These are phyloP conservation scores for Platycheirus albimanus DNA, from an alignment of 2,888 invertebrate species.

Conservation along the genomic window DNA sequence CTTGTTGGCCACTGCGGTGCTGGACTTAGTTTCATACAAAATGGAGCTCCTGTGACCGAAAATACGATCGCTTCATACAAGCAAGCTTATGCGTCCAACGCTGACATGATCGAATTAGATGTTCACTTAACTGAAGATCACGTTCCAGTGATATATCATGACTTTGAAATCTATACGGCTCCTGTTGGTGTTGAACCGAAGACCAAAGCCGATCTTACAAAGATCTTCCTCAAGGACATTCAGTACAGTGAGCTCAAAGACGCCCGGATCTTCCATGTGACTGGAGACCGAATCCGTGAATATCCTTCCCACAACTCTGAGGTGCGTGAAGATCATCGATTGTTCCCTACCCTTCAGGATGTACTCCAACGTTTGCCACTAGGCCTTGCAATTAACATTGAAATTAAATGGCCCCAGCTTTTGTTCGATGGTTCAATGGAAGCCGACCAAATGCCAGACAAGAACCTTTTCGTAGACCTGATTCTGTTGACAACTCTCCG, in stretches of 20 bases:
- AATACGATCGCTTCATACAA: conserved; percentile 97
- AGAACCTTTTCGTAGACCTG: conserved; percentile 95
- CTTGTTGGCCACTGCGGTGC: conserved; percentile 98
- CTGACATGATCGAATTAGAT: conserved; percentile 99
- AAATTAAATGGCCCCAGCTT: conserved; percentile 98
- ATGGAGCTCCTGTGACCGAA: conserved; percentile 89
- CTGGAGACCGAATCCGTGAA: conserved; percentile 87
- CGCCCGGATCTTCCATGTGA: conserved; percentile 92
- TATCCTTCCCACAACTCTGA: conserved; percentile 89
- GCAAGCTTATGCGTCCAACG: conserved; percentile 94
- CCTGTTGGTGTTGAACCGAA: conserved; percentile 85
- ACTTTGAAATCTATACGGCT: conserved; percentile 91
- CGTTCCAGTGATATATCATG: conserved; percentile 98
- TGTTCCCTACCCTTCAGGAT: conserved; percentile 95
- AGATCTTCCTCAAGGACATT: conserved; percentile 96
- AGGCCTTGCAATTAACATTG: conserved; percentile 97
- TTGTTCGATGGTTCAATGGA: conserved; percentile 92
- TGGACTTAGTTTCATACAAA: conserved; percentile 91
- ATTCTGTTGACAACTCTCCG: conserved; percentile 92
- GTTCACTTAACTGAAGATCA: conserved; percentile 98
- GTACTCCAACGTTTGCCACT: conserved; percentile 90
- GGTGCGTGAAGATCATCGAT: conserved; percentile 91
- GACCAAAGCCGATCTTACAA: conserved; percentile 91
- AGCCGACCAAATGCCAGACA: conserved; percentile 91
- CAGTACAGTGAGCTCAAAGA: conserved; percentile 94